Percentiles rank a stretch among this genome's conserved stretches.
phyloP scores from a whole-genome alignment of 1,140 invertebrate species.

The Cardiocondyla obscurior region DNA sequence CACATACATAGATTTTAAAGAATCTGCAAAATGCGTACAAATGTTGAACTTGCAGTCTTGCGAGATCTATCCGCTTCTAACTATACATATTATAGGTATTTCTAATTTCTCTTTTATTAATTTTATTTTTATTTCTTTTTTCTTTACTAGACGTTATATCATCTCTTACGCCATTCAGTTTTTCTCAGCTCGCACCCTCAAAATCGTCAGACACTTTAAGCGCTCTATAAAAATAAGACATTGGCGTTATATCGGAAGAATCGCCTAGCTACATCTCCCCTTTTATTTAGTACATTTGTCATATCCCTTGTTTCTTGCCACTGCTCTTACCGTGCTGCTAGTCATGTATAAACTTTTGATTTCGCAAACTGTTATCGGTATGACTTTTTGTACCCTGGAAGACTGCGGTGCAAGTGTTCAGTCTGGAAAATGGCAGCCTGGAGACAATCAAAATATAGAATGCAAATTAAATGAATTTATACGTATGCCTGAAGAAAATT shows the following conservation, averaged over 20 bases:
- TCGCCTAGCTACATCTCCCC: constrained; percentile 70
- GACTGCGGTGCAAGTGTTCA: constrained; percentile 70
- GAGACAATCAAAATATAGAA: not conserved
- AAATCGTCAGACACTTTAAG: constrained; percentile 73
- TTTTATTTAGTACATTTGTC: constrained; percentile 16
- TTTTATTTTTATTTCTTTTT: constrained; percentile 46
- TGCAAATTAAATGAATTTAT: too few relatives aligned
- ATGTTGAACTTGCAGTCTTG: constrained; percentile 74
- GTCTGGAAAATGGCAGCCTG: not conserved
- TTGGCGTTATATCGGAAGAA: constrained; percentile 78
- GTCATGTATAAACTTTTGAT: constrained; percentile 59
- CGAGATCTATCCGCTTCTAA: constrained; percentile 68
- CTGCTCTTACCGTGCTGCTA: constrained; percentile 18
- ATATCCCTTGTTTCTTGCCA: constrained; percentile 40
- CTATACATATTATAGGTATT: constrained; percentile 65
- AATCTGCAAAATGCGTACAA: constrained; percentile 76
- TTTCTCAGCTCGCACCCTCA: constrained; percentile 58
- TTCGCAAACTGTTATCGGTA: constrained; percentile 63
- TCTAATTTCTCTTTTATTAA: constrained; percentile 49
- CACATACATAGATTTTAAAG: too few relatives aligned
- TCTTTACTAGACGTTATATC: constrained; percentile 1
- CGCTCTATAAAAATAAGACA: constrained; percentile 83
- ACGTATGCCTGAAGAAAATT: too few relatives aligned
- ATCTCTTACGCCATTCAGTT: constrained; percentile 27
- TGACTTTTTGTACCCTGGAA: constrained; percentile 75